Evolutionary conservation across 2,797 vertebrate species (phyloP).

Genomic region (Micromesistius poutassou): DNA sequence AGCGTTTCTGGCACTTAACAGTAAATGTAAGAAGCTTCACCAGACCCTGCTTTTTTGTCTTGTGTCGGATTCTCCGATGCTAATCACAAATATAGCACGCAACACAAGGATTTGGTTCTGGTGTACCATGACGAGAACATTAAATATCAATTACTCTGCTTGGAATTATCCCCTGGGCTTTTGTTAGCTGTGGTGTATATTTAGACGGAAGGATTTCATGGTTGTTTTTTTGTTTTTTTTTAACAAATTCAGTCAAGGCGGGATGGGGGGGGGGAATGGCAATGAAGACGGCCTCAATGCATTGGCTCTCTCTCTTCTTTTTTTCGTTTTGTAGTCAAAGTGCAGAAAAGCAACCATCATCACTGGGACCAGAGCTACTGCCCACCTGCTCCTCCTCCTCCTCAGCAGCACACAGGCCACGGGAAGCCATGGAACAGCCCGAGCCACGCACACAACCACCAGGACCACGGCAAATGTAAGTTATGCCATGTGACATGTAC

Average conservation of each 20-base stretch:
- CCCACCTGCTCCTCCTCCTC: conserved; percentile 66
- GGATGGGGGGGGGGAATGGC: background rate
- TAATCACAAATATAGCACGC: conserved; percentile 48
- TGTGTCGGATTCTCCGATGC: conserved; percentile 40
- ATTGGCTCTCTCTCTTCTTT: conserved; percentile 31
- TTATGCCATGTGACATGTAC: conserved; percentile 62
- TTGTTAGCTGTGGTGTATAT: conserved; percentile 38
- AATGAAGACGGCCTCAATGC: background rate
- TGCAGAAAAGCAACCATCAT: conserved; percentile 88
- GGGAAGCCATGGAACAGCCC: conserved; percentile 86
- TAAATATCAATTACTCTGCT: conserved; percentile 63
- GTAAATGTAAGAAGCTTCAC: conserved; percentile 56
- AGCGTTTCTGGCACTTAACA: conserved; percentile 52
- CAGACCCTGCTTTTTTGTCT: conserved; percentile 7
- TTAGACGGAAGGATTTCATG: conserved; percentile 55
- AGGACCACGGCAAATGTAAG: conserved; percentile 90
- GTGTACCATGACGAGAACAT: conserved; percentile 51
- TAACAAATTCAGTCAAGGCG: conserved; percentile 16
- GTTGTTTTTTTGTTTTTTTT: conserved; percentile 6
- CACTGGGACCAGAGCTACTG: conserved; percentile 85
- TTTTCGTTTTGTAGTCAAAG: conserved; percentile 78
- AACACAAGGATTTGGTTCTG: conserved; percentile 49
- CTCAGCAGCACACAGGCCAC: conserved; percentile 80
- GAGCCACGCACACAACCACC: conserved; percentile 80
- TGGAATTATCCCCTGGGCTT: conserved; percentile 43